These are phyloP conservation scores for Entomobrya multifasciata DNA, from an alignment of 2,888 invertebrate species.

Conservation along the genomic window DNA sequence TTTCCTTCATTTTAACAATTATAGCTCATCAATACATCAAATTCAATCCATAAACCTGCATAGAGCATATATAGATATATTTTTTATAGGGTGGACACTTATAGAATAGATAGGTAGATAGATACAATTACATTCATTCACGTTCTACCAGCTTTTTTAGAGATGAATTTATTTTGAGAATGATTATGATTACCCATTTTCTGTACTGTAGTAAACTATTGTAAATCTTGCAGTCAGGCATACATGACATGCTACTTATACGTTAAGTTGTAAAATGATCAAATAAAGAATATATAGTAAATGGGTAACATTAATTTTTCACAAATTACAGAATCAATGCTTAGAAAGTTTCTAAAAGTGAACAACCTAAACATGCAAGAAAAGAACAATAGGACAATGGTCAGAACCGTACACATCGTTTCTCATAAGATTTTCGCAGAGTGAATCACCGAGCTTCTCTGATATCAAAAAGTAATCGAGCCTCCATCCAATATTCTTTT, in stretches of 20 bases:
- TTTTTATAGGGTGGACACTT: not conserved
- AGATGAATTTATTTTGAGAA: no score
- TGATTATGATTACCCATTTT: not conserved
- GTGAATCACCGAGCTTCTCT: constrained; percentile 87
- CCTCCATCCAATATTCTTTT: constrained; percentile 97
- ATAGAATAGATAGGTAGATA: not conserved
- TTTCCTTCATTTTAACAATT: not conserved
- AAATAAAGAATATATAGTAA: not conserved
- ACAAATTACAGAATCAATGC: not conserved
- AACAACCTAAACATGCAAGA: constrained; percentile 83
- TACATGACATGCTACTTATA: not conserved
- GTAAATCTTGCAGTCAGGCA: not conserved
- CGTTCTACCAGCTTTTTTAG: not conserved
- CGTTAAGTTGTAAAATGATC: not conserved
- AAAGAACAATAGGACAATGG: constrained; percentile 95
- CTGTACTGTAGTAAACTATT: not conserved
- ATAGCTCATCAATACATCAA: not conserved
- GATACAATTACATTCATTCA: not conserved
- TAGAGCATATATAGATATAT: not conserved
- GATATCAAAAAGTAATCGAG: constrained; percentile 97
- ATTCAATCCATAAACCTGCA: not conserved
- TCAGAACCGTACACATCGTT: constrained; percentile 94
- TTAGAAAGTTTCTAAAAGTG: no score
- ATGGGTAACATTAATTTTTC: constrained; percentile 55
- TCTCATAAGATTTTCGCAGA: constrained; percentile 93